Base-by-base conservation (phyloP, 1,140 invertebrate species). In the Drosophila sechellia region DNA sequence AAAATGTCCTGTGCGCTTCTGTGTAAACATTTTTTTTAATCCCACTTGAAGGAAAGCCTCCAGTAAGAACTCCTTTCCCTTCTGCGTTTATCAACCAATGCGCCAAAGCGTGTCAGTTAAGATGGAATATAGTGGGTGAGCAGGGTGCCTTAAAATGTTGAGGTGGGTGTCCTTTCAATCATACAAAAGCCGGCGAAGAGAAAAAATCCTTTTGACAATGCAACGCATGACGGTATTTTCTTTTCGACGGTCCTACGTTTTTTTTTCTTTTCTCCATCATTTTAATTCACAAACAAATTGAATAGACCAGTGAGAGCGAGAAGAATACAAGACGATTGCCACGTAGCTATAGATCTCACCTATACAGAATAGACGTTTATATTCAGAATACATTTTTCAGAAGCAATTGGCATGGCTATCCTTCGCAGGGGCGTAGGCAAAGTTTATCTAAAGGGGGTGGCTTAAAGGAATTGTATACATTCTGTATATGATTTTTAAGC, bases 51-150 rank as follows among this genome's bases (percentile, higher is more conserved):
- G 84, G 70, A 84, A 66, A 69, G 75, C 84, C 83, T 79, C 57
- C 52, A 58, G 75, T 60, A 66, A 59, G 64, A 22, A 57, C 43
- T 56, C 57, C 81, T 68, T 75, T 72, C 49, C 65, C 75, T 43
- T n/a, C 60, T 63, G 56, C 71, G 78, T 76, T 87, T 87, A 87
- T 87, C 83, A 77, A 77, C 48, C 79, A 66, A 83, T 54, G 84
- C 79, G 83, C 84, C 84, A 87, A 87, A 77, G 83, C 84, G 79
- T 89, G 84, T 87, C 83, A 83, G 83, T 72, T 79, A 74, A 54
- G 54, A 57, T 34, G 69, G 46, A 35, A 40, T 35, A 31, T 22
- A 48, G 68, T 37, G 66, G 40, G 27, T 43, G 43, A 13, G 15
- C 8, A 15, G 34, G 37, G 46, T 42, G 17, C 20, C 20, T 40